Percentiles rank a stretch among this genome's conserved stretches.
These are phyloP conservation scores for Lates japonicus DNA, from an alignment of 2,797 vertebrate species.

Conservation along the genomic window DNA sequence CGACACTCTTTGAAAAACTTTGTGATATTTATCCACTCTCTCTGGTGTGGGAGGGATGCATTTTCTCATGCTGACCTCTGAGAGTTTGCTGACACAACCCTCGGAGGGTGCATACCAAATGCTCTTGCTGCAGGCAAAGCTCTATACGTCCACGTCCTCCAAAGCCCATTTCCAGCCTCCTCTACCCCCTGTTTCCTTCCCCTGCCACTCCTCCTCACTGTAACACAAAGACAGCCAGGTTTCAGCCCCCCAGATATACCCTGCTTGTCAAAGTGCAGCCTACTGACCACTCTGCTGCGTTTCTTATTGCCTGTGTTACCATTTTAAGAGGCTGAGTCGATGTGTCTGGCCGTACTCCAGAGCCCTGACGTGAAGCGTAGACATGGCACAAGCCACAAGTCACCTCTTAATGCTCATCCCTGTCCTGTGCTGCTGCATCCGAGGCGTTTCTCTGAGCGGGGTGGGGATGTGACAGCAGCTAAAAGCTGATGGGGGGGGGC, in stretches of 20 bases:
- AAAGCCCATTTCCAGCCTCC: constrained; percentile 60
- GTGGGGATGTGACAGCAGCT: constrained; percentile 55
- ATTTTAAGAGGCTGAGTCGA: constrained; percentile 43
- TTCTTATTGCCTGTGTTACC: constrained; percentile 27
- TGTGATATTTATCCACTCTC: constrained; percentile 51
- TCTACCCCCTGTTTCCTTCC: constrained; percentile 40
- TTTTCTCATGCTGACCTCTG: constrained; percentile 74
- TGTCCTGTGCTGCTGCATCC: constrained; percentile 37
- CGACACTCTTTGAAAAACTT: constrained; percentile 35
- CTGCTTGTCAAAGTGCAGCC: constrained; percentile 37
- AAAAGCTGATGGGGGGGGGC: constrained; percentile 54
- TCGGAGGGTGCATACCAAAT: constrained; percentile 76
- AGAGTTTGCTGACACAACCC: constrained; percentile 76
- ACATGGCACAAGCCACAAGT: constrained; percentile 40
- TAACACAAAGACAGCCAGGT: constrained; percentile 39
- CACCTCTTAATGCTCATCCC: constrained; percentile 52
- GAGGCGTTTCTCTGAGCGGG: constrained; percentile 13
- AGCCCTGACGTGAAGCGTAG: constrained; percentile 10
- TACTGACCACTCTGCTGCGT: constrained; percentile 37
- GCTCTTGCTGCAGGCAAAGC: constrained; percentile 70
- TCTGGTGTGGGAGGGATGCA: constrained; percentile 58
- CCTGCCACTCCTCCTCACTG: constrained; percentile 42
- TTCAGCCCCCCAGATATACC: constrained; percentile 22
- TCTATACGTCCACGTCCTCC: constrained; percentile 57
- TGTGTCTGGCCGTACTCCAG: constrained; percentile 33